Base-by-base conservation (phyloP, 2,113 vertebrate genomes). In the Orcinus orca region DNA sequence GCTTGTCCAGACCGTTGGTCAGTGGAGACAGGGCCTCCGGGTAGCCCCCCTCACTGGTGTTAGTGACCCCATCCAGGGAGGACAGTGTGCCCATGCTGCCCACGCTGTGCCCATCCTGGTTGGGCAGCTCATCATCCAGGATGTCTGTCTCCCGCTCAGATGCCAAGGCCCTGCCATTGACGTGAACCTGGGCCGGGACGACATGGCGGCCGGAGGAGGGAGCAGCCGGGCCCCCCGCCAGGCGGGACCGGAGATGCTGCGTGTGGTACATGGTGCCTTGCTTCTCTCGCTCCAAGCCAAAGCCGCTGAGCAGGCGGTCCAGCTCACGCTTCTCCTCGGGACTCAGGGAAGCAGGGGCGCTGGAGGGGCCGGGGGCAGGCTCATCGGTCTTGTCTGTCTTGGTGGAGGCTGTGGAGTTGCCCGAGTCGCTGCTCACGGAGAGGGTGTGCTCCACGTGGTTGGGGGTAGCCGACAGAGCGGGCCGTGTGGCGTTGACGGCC, bases 311-410 rank as follows among this genome's bases (percentile, higher is more conserved):
- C 87, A 99, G 99, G 86, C 99, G 99, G 63, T 99, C 99, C 50
- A 99, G 98, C 97, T 99, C 99, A 76, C 98, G 98, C 96, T 99
- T 99, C 98, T 99, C 99, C 98, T 99, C 99, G 0, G 99, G 99
- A 95, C 99, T 99, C 97, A 99, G 90, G 76, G 90, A 33, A 71
- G 73, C 94, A 1, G 97, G 62, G 20, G 98, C 97, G 97, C 97
- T 0, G 92, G 98, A 14, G 0, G 98, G 98, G 76, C 97, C 98
- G 0, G 99, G 83, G 2, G 88, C 98, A 0, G 97, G 98, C 96
- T 99, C 99, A 99, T 99, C 99, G 0, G 99, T 99, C 97, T 99
- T 99, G 98, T 99, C 99, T 0, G 99, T 99, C 98, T 99, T 99
- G 96, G 99, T 99, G 84, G 99, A 99, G 53, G 99, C 99, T 0